Percentiles rank a stretch among this genome's conserved stretches.
These are phyloP conservation scores for Alviniconcha strummeri DNA, from an alignment of 2,888 invertebrate genomes.

Conservation along the genomic window DNA sequence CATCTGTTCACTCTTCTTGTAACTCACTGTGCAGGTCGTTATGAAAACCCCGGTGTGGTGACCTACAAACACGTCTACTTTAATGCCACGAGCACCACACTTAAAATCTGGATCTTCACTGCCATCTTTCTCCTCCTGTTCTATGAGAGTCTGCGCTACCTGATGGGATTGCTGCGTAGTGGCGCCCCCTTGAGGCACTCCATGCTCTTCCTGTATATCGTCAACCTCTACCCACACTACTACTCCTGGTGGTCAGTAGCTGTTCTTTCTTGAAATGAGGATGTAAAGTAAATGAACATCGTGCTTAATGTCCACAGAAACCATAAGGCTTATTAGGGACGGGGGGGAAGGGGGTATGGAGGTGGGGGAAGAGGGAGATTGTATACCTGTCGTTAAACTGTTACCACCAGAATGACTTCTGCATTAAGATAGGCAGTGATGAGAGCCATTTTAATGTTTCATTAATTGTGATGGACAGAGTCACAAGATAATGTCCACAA, in stretches of 20 bases:
- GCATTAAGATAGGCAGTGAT: no score
- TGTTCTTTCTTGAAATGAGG: no score
- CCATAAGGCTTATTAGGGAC: no score
- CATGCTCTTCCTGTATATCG: slow-evolving; percentile 65
- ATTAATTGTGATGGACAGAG: no score
- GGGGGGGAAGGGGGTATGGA: no score
- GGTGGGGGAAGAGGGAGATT: no score
- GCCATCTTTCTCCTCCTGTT: slow-evolving; percentile 62
- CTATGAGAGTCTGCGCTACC: slow-evolving; percentile 68
- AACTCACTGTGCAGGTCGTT: slow-evolving; percentile 39
- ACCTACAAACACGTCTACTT: slow-evolving; percentile 72
- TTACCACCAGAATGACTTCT: no score
- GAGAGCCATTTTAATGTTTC: no score
- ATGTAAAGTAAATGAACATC: neutral
- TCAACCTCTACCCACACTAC: slow-evolving; percentile 71
- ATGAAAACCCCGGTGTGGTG: slow-evolving; percentile 68
- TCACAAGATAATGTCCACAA: no score
- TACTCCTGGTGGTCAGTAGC: slow-evolving; percentile 69
- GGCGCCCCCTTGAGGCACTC: slow-evolving; percentile 47
- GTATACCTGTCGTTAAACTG: no score
- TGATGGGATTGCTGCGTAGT: slow-evolving; percentile 55
- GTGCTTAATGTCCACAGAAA: neutral
- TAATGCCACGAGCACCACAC: slow-evolving; percentile 66
- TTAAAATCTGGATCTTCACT: slow-evolving; percentile 68
- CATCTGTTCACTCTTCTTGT: neutral